These are phyloP conservation scores for Amblyopsis hoosieri DNA, from an alignment of 2,797 vertebrate genomes.

Conservation along the genomic window DNA sequence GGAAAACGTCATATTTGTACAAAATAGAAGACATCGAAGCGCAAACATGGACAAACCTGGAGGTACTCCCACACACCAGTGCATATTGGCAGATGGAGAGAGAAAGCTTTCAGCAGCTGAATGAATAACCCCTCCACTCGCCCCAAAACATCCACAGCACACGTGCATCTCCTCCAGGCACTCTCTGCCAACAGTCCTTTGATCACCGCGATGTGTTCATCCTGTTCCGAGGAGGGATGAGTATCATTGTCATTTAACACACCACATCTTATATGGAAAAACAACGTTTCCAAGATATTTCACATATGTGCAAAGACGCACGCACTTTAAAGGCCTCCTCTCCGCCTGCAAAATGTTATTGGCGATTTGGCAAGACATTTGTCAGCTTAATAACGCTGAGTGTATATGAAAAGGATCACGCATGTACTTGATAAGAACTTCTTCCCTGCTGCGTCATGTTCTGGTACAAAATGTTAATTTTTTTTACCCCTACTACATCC, in stretches of 20 bases:
- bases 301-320: constrained; percentile 4
- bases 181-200: constrained; percentile 50
- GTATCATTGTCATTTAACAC: constrained; percentile 72
- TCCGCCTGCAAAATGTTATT: constrained; percentile 24
- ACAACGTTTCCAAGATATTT: constrained; percentile 19
- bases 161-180: constrained; percentile 58
- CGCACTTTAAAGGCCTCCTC: constrained; percentile 3
- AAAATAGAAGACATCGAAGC: neutral
- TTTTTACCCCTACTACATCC: constrained; percentile 5
- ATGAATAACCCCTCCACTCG: constrained; percentile 3
- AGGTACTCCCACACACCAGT: constrained; percentile 50
- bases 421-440: constrained; percentile 24
- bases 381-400: constrained; percentile 43
- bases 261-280: constrained; percentile 34
- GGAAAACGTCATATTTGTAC: neutral
- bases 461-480: constrained; percentile 13
- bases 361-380: constrained; percentile 54
- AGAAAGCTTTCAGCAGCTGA: constrained; percentile 42
- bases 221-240: constrained; percentile 63
- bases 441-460: constrained; percentile 1
- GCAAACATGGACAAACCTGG: neutral
- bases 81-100: constrained; percentile 36
- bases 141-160: constrained; percentile 28
- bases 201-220: constrained; percentile 56
- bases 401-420: constrained; percentile 18